Evolutionary conservation across 2,113 vertebrate genomes (phyloP).

Genomic region (Cathartes aura): DNA sequence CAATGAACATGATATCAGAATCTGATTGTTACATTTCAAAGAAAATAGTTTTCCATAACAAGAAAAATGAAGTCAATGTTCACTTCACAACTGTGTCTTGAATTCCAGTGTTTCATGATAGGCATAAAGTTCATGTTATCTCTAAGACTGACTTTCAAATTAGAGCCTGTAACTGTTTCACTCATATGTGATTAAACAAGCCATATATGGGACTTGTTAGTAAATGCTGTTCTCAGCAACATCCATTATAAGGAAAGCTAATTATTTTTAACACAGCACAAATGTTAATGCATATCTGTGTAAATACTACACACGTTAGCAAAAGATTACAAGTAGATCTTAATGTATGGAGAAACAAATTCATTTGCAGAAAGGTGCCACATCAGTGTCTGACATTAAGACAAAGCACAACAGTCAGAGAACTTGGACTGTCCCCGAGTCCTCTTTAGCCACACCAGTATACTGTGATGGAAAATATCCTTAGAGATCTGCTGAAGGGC

Average conservation of each 20-base stretch:
- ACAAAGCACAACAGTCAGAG: neutral
- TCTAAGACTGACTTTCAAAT: neutral
- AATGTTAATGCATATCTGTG: constrained; percentile 31
- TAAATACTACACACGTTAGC: neutral
- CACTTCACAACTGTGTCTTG: neutral
- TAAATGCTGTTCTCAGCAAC: neutral
- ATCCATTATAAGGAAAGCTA: neutral
- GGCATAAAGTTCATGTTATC: neutral
- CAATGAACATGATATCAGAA: neutral
- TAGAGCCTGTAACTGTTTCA: neutral
- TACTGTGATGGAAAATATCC: constrained; percentile 1
- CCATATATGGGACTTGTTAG: neutral
- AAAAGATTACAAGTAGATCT: constrained; percentile 2
- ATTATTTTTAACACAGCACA: constrained; percentile 43
- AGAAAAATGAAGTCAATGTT: neutral
- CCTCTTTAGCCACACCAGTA: constrained; percentile 13
- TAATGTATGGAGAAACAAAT: neutral
- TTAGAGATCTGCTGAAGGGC: constrained; percentile 3
- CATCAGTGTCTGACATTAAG: constrained; percentile 24
- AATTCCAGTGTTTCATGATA: neutral
- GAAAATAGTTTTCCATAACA: neutral
- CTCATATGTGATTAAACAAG: neutral
- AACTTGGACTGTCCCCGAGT: constrained; percentile 7
- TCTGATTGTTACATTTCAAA: neutral
- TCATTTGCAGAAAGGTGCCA: neutral